Evolutionary conservation across 2,797 vertebrate genomes (phyloP).

Genomic region (Danio albolineatus): DNA sequence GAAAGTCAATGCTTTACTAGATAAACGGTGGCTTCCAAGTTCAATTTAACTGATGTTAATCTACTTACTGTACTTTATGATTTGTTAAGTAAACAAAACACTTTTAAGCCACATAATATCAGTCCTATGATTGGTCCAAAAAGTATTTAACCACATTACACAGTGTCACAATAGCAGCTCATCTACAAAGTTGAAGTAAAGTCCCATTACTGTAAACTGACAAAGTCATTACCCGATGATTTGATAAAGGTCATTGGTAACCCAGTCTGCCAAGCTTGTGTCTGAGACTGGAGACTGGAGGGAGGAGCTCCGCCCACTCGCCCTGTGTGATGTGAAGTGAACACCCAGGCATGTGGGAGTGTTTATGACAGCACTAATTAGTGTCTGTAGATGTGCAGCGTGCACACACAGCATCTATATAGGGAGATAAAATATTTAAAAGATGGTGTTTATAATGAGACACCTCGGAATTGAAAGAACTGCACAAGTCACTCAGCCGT

Average conservation of each 20-base stretch:
- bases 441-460: constrained; percentile 31
- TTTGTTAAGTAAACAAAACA: no score
- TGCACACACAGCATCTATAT: constrained; percentile 39
- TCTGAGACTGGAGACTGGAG: constrained; percentile 19
- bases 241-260: constrained; percentile 68
- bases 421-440: constrained; percentile 32
- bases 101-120: no score
- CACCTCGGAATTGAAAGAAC: constrained; percentile 6
- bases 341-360: constrained; percentile 34
- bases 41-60: no score
- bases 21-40: no score
- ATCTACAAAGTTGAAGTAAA: constrained; percentile 55
- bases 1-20: no score
- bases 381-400: constrained; percentile 31
- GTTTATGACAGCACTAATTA: constrained; percentile 45
- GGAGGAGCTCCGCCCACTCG: constrained; percentile 7
- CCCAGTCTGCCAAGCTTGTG: constrained; percentile 42
- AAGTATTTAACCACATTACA: constrained; percentile 11
- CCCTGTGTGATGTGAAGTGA: constrained; percentile 40
- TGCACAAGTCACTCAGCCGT: constrained; percentile 22
- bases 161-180: constrained; percentile 64
- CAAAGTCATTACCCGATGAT: constrained; percentile 67
- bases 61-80: no score
- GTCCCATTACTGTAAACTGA: constrained; percentile 64
- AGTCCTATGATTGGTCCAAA: no score